Base-by-base conservation (phyloP, 2,888 invertebrate species). In the Caenorhabditis doughertyi region DNA sequence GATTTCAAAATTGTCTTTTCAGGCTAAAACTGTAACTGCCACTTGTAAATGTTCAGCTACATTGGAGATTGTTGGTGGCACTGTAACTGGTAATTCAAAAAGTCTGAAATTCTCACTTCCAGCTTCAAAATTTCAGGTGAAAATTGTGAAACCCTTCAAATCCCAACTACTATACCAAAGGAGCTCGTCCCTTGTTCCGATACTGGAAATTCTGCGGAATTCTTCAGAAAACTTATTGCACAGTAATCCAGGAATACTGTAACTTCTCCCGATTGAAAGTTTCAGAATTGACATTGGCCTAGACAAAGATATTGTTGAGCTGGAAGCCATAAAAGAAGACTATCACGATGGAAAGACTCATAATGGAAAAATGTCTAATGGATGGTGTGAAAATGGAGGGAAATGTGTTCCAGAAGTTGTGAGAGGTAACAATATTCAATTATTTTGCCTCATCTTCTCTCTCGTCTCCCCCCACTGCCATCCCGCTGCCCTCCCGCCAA, bases 41-140 rank as follows among this genome's bases (percentile, higher is more conserved):
- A 55, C 32, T 3, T 85, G 85, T 60, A 49, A 81, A 11, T 85
- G 85, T 60, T 83, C 85, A n/a, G 9, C 25, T n/a, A 72, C 32
- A 0, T 21, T 82, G 7, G 81, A 71, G 21, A 49, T 72, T 13
- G 16, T 82, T 16, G 56, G 42, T n/a, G 76, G 51, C 21, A 76
- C 58, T 9, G 62, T 73, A n/a, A 23, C 65, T 0, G 81, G 81
- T 74, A 21, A 42, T 16, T 55, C 16, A 55, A 29, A 56, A 29
- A 32, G n/a, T 16, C 4, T 18, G n/a, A 13, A 3, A 21, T 32
- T 32, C 9, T 9, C 32, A 32, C 4, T 32, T 32, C n/a, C n/a
- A 49, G 18, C 18, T 39, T 53, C 39, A 16, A 11, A 49, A 27
- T 16, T 32, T 23, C 47, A 76, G 81, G 81, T 0, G 81, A 81